Evolutionary conservation across 2,888 invertebrate species (phyloP).

Genomic region (Ephialtes manifestator): DNA sequence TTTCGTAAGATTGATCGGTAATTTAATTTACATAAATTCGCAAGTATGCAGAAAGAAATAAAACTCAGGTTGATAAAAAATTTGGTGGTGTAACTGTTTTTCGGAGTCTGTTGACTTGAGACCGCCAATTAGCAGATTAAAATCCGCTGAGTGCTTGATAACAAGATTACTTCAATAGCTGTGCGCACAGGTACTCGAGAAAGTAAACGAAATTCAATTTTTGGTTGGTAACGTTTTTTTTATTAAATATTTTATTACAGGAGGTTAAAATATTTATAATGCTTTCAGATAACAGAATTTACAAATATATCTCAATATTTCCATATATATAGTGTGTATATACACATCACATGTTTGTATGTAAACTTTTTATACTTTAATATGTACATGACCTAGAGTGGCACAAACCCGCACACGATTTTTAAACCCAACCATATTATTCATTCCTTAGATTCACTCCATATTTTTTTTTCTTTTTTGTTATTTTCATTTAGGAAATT

Average conservation of each 20-base stretch:
- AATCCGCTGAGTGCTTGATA: not conserved
- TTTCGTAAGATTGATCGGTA: no score
- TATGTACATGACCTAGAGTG: constrained; percentile 82
- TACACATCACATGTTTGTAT: constrained; percentile 82
- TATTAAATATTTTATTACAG: constrained; percentile 85
- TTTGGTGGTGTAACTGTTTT: not conserved
- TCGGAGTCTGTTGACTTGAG: not conserved
- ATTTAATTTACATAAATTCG: no score
- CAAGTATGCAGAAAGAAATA: no score
- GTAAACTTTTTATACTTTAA: constrained; percentile 77
- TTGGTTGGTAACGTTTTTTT: constrained; percentile 84
- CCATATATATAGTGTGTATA: constrained; percentile 79
- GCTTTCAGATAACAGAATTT: constrained; percentile 85
- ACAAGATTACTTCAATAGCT: not conserved
- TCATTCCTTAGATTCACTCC: constrained; percentile 54
- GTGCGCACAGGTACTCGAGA: not conserved
- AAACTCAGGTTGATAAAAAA: not conserved
- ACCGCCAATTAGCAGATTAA: not conserved
- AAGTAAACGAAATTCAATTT: not conserved
- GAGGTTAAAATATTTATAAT: constrained; percentile 85
- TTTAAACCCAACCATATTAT: constrained; percentile 64
- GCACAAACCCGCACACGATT: constrained; percentile 79
- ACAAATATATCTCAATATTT: constrained; percentile 84
- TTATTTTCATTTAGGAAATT: constrained; percentile 52
- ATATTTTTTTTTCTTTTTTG: constrained; percentile 38